Base-by-base conservation (phyloP, 2,888 invertebrate genomes). In the Sialis lutaria region DNA sequence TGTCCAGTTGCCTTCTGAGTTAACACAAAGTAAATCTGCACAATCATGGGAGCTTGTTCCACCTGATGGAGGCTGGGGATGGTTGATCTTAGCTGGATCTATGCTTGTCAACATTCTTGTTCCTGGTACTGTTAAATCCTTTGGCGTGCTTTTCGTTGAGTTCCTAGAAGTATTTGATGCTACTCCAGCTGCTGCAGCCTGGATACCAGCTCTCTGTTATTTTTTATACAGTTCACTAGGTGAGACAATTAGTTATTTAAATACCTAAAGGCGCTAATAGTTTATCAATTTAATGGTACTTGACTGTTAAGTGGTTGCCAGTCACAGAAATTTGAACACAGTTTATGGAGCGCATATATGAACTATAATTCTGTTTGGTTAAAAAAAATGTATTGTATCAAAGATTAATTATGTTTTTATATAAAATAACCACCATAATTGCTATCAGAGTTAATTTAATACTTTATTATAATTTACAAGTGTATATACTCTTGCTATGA, bases 191-290 rank as follows among this genome's bases (percentile, higher is more conserved):
- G 74, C 79, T 6, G 84, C 86, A 0, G 78, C 85, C 1, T 87
- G 86, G 70, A 85, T 89, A 54, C 87, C 87, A n/a, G 85, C 88
- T 0, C 64, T 89, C 6, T 88, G 88, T 58, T 89, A 89, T 61
- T 89, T 88, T 63, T 70, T 89, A 4, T 89, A 88, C 70, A 88
- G 87, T 64, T 88, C 88, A 53, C 70, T 88, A 60, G 88, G 88
- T 87, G 63, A 71, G 69, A 58, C 30, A 42, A 30, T 43, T 42
- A 35, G 35, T 35, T 4, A 35, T 4, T 4, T 35, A 9, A 35
- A 9, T 35, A 9, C 35, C 35, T 35, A 22, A 22, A 22, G 22
- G 22, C 22, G 22, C 22, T 22, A 22, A 22, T 22, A 22, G 22
- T 22, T 22, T 22, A 22, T 22, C 22, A 4, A 22, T 22, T 22